Evolutionary conservation across 2,888 invertebrate genomes (phyloP).

Genomic region (Cheilosia impressa): DNA sequence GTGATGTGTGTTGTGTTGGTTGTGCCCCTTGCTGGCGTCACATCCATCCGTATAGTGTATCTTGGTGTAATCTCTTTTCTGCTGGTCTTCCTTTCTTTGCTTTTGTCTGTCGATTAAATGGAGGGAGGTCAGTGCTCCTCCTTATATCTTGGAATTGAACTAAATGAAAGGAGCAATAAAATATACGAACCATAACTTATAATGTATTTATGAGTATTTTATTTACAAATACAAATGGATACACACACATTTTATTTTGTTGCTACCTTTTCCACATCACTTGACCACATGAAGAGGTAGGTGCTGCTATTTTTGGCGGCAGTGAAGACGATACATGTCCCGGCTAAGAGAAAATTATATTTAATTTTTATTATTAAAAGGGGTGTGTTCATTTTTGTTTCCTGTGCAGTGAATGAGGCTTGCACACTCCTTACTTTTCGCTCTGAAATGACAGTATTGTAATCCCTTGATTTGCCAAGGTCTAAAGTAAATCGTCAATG

Average conservation of each 20-base stretch:
- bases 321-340: slow-evolving; percentile 9
- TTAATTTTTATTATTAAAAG: slow-evolving; percentile 24
- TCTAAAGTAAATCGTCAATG: too few relatives aligned
- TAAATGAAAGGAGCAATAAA: slow-evolving; percentile 3
- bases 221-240: neutral
- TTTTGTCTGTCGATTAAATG: slow-evolving; percentile 35
- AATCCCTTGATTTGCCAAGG: too few relatives aligned
- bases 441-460: neutral
- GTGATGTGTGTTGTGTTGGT: slow-evolving; percentile 25
- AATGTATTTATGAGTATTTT: slow-evolving; percentile 3
- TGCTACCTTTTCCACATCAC: neutral
- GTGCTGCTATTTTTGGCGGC: slow-evolving; percentile 7
- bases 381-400: slow-evolving; percentile 24
- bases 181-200: slow-evolving; percentile 13
- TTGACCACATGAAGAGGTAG: slow-evolving; percentile 1
- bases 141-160: slow-evolving; percentile 3
- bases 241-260: neutral
- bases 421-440: neutral
- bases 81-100: slow-evolving; percentile 19
- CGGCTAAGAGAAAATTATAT: neutral
- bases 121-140: slow-evolving; percentile 58
- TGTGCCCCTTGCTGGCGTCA: neutral
- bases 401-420: neutral
- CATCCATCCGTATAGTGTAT: neutral
- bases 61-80: slow-evolving; percentile 30